Percentiles rank a stretch among this genome's conserved stretches.
Evolutionary conservation across 2,113 vertebrate species (phyloP).

Genomic region (Corvus hawaiiensis): DNA sequence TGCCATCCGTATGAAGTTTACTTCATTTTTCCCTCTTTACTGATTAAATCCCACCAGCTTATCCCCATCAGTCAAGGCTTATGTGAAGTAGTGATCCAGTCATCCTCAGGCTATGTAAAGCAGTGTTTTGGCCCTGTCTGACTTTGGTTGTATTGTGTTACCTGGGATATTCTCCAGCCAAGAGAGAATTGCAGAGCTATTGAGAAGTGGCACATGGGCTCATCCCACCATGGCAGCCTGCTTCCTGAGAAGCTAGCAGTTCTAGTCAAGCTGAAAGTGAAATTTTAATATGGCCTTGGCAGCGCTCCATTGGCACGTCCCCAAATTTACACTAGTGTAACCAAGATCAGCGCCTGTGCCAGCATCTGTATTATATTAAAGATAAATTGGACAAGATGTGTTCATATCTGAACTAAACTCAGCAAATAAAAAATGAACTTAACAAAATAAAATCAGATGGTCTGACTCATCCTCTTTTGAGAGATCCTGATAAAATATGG

Average conservation of each 20-base stretch:
- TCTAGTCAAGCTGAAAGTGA: constrained; percentile 38
- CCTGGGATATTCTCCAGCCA: constrained; percentile 51
- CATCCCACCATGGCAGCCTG: constrained; percentile 17
- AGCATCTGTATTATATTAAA: constrained; percentile 29
- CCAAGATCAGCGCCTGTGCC: background rate
- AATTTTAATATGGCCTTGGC: constrained; percentile 60
- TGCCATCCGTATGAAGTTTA: constrained; percentile 45
- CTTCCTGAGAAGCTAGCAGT: constrained; percentile 64
- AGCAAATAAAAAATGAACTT: constrained; percentile 23
- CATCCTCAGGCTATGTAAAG: constrained; percentile 55
- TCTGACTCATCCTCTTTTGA: constrained; percentile 31
- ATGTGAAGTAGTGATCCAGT: constrained; percentile 51
- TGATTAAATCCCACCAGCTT: constrained; percentile 61
- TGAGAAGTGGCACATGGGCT: background rate
- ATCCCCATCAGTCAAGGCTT: constrained; percentile 47
- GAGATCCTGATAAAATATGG: background rate
- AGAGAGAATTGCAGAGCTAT: constrained; percentile 41
- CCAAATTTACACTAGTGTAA: constrained; percentile 46
- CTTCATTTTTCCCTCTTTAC: constrained; percentile 49
- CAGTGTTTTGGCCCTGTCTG: constrained; percentile 49
- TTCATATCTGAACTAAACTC: constrained; percentile 13
- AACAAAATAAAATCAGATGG: constrained; percentile 45
- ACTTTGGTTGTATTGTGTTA: constrained; percentile 12
- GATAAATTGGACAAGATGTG: constrained; percentile 31
- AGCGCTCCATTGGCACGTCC: background rate